Base-by-base conservation (phyloP, 2,888 invertebrate species). In the Chelonus formosanus region DNA sequence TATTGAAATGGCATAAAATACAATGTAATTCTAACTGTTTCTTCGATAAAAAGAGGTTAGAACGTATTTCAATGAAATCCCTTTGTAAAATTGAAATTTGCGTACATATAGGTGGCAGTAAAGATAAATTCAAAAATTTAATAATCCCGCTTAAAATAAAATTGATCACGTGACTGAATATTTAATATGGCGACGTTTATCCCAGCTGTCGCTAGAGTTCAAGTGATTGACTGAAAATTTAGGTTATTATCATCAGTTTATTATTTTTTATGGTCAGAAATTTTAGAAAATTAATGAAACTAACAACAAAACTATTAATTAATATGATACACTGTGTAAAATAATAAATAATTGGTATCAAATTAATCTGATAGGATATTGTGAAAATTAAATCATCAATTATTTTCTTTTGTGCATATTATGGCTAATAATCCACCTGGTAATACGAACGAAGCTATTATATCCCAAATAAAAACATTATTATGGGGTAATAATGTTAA, bases 401-500 rank as follows among this genome's bases (percentile, higher is more conserved):
- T 40, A 5, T 40, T 40, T 40, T 6, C 40, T 40, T 40, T 40
- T 40, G 40, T 40, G 40, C 40, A 61, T 71, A 80, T 72, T 77
- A 87, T 87, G 87, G 86, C 86, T 74, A 86, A 85, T 75, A 84
- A 81, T 79, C 79, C 85, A 76, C 34, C 34, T 52, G 83, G 83
- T 69, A 83, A 85, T 73, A 83, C 84, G 71, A 84, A 85, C 73
- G 85, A 86, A 78, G 88, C 88, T 73, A 91, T 92, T 84, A 85
- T 94, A 79, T 87, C 87, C 76, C 91, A 91, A 78, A 90, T 95
- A 75, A 91, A 90, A 79, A 89, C 89, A 70, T 86, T 96, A 74
- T 86, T 96, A 71, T 96, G 96, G 96, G 96, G 96, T 73, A 88
- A 89, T 74, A 88, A 89, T 78, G 90, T 95, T 72, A 94, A 93